Conservation (phyloP, 2,888 invertebrate species). For the Papilio protenor region DNA sequence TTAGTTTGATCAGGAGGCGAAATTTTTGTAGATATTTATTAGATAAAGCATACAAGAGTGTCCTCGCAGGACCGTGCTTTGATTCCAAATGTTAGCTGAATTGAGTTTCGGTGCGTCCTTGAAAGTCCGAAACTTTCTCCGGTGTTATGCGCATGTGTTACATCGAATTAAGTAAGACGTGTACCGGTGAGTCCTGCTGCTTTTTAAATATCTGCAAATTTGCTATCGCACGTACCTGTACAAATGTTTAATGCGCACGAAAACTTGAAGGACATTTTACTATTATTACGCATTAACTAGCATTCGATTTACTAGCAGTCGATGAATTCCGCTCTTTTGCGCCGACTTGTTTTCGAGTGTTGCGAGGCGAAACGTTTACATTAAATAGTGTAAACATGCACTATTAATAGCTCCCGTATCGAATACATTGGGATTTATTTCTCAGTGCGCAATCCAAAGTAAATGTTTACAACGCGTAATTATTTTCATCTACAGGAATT, state of each 20-base stretch:
- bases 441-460: slow-evolving; percentile 14
- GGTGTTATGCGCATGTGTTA: slow-evolving; percentile 4
- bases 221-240: background rate
- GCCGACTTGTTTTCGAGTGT: slow-evolving; percentile 22
- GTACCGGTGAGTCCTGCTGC: background rate
- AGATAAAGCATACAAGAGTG: background rate
- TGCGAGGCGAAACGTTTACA: slow-evolving; percentile 30
- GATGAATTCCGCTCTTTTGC: slow-evolving; percentile 16
- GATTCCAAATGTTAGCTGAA: background rate
- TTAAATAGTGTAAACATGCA: slow-evolving; percentile 35
- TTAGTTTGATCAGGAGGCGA: background rate
- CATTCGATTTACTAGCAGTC: slow-evolving; percentile 15
- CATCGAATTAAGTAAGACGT: slow-evolving; percentile 14
- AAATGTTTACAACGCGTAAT: slow-evolving; percentile 23
- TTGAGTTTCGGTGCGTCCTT: slow-evolving; percentile 14
- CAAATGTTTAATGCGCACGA: background rate
- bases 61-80: background rate
- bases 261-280: slow-evolving; percentile 9
- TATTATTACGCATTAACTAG: slow-evolving; percentile 16
- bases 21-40: background rate
- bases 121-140: slow-evolving; percentile 21
- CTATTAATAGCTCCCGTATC: slow-evolving; percentile 32
- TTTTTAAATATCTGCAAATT: slow-evolving; percentile 4
- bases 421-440: slow-evolving; percentile 26
- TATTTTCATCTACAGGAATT: slow-evolving; percentile 12